Base-by-base conservation (phyloP, 1,140 invertebrate genomes). In the Drosophila elegans region DNA sequence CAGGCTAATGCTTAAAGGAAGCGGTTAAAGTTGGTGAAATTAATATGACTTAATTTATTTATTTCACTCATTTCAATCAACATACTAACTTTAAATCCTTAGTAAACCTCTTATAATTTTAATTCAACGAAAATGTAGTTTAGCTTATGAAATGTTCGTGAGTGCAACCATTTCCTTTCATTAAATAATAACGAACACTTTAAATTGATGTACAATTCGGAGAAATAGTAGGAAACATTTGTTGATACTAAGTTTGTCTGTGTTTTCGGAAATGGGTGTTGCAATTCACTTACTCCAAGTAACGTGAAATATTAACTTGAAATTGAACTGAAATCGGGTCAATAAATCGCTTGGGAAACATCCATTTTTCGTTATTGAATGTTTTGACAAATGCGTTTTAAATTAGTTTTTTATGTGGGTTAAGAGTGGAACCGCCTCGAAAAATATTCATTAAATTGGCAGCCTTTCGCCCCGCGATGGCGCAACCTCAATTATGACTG, bases 391-490 rank as follows among this genome's bases (percentile, higher is more conserved):
- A 80, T 80, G 79, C 53, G 62, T 75, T 76, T 75, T 67, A 67
- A 76, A 76, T 75, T 38, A 45, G 39, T 68, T 12, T 78, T 48
- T 38, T 57, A 41, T 66, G 78, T 53, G 42, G 44, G 29, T 36
- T 57, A 44, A 52, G 16, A 83, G 76, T 78, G 71, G 75, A 45
- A 49, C 66, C 72, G 54, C 72, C 77, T 60, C 54, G 46, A 55
- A 76, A 78, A 78, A 68, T 71, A 72, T 60, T 53, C 36, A 57
- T 78, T 45, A 42, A 54, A 78, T 46, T 51, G 52, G 52, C 55
- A 74, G 57, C 69, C 59, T 71, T 69, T 83, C 82, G 74, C 75
- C 74, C 54, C 57, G 29, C 62, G 41, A 78, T 78, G 75, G 63
- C 62, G 45, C 57, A 78, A 82, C 54, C 36, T 61, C 66, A 69